A percentile compares a stretch with the other conserved stretches of the same genome.
Evolutionary conservation across 1,140 invertebrate species (phyloP).

Genomic region (Mya arenaria): DNA sequence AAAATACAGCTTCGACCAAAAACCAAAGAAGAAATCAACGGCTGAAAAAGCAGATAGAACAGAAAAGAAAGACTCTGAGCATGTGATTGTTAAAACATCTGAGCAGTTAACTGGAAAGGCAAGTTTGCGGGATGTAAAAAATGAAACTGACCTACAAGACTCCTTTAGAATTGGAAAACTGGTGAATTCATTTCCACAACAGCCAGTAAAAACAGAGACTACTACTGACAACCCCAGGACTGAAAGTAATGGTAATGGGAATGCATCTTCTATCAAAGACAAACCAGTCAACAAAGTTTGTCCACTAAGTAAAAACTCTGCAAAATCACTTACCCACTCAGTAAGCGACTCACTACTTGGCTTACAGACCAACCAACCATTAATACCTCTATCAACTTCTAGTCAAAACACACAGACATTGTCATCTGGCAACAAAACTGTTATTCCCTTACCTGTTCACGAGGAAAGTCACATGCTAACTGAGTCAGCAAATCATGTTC

Average conservation of each 20-base stretch:
- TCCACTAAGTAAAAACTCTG: slow-evolving; percentile 29
- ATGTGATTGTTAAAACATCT: not conserved
- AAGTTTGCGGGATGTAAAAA: not conserved
- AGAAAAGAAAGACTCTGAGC: slow-evolving; percentile 1
- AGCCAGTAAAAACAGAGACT: not conserved
- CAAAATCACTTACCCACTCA: slow-evolving; percentile 10
- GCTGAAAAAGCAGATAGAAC: too few species aligned
- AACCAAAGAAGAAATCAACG: slow-evolving; percentile 15
- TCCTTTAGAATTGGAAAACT: not conserved
- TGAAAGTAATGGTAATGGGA: not conserved
- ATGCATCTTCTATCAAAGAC: slow-evolving; percentile 21
- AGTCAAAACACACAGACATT: not conserved
- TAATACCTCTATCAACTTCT: not conserved
- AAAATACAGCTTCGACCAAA: slow-evolving; percentile 70
- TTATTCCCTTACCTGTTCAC: not conserved
- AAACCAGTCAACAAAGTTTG: slow-evolving; percentile 53
- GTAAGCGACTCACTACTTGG: slow-evolving; percentile 51
- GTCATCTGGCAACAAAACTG: not conserved
- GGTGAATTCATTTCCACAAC: not conserved
- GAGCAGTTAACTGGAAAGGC: not conserved
- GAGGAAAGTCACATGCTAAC: too few species aligned
- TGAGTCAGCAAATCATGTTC: slow-evolving; percentile 2
- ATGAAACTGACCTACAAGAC: not conserved
- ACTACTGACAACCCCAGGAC: not conserved
- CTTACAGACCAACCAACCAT: too few species aligned